Base-by-base conservation (phyloP, 2,797 vertebrate genomes). In the Echiichthys vipera region DNA sequence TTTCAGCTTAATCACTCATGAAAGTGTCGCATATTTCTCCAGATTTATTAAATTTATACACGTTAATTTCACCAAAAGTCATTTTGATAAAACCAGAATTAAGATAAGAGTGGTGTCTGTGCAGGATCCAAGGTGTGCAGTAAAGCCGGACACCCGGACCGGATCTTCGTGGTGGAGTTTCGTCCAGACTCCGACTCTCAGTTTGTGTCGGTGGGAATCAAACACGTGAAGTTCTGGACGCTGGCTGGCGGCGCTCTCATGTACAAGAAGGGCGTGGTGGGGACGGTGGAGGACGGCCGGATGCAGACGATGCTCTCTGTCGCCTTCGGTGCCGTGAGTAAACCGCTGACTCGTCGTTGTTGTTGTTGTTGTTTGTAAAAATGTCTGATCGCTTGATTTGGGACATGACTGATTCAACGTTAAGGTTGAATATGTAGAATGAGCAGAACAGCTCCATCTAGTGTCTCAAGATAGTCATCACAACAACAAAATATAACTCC, bases 281-380 rank as follows among this genome's bases (percentile, higher is more conserved):
- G 96, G 24, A 94, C 95, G 14, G 87, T 96, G 93, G 96, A 97
- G 86, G 96, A 96, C 14, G 96, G 95, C 55, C 95, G 96, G 83
- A 97, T 97, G 96, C 97, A 98, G 90, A 98, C 97, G 14, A 98
- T 98, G 97, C 94, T 98, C 74, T 97, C 97, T 1, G 95, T 97
- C 69, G 97, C 97, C 86, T 98, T 98, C 0, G 97, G 97, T 84
- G 97, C 97, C 78, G 97, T 98, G 89, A 97, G 97, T 78, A 30
- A 3, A 7, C 29, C 7, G 29, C 20, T 1, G 9, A 18, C 7
- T n/a, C 5, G 1, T 24, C 5, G 5, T 9, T 29, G 25, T 4
- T 18, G 3, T 24, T 7, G 5, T 14, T 36, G 32, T 5, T 15
- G 54, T 32, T 37, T 37, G 32, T 54, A n/a, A 27, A 40, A 30